Conservation (phyloP, 2,113 vertebrate species). For the Neoarius graeffei region DNA sequence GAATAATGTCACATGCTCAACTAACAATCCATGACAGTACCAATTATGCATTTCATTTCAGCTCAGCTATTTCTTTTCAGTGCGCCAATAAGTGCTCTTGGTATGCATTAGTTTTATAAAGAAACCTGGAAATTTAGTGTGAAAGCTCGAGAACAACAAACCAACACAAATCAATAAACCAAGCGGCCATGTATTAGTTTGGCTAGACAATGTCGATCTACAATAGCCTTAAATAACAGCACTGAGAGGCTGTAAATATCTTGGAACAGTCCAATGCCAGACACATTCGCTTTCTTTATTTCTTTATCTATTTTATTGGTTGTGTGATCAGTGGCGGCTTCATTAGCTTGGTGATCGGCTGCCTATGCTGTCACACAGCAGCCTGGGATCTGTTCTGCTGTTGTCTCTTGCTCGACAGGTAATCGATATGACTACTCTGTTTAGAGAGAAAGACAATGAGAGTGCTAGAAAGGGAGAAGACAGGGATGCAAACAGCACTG, state of each 20-base stretch:
- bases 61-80: conserved; percentile 1
- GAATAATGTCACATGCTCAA: conserved; percentile 19
- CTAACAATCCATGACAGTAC: conserved; percentile 4
- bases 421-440: conserved; percentile 51
- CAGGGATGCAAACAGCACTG: background rate
- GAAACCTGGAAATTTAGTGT: background rate
- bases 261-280: conserved; percentile 10
- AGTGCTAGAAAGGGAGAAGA: conserved; percentile 17
- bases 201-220: conserved; percentile 24
- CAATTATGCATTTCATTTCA: background rate
- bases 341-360: conserved; percentile 30
- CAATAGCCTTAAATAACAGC: conserved; percentile 17
- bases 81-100: background rate
- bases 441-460: conserved; percentile 22
- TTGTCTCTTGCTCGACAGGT: conserved; percentile 46
- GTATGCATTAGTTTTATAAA: background rate
- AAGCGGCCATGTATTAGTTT: conserved; percentile 28
- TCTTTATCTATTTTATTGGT: conserved; percentile 50
- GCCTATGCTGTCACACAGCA: conserved; percentile 18
- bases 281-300: conserved; percentile 46
- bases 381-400: conserved; percentile 38
- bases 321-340: conserved; percentile 55
- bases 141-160: conserved; percentile 14
- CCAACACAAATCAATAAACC: conserved; percentile 6
- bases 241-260: background rate